Evolutionary conservation across 2,797 vertebrate genomes (phyloP), one percentile per base, ranked within the genome.

Genomic region (Mormyrops attenuatus): DNA sequence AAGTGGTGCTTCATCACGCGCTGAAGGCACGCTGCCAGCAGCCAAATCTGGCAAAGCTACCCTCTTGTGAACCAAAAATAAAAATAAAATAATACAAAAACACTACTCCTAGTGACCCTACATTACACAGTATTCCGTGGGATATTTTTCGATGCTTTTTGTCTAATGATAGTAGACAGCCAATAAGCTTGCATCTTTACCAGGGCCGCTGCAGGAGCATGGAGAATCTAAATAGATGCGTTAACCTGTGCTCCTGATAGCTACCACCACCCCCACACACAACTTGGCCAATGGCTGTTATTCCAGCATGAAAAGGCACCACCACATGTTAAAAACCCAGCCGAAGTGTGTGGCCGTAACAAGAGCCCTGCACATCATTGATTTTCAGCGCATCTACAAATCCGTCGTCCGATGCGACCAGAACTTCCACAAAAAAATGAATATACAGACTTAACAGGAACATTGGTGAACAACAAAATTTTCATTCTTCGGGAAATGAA

Each of bases 41-140:
- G 85, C 53, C 0, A 20, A 20, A 30, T 55, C 85, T 38, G 26
- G 15, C 53, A 41, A 3, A 87, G 85, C 85, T 87, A 55, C 52
- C 52, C 30, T 80, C 73, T 20, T n/a, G 73, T 80, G 73, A 38
- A 80, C 73, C 34, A 80, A 80, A 80, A 80, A 80, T 80, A 80
- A 87, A 34, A 52, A 34, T 22, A 86, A 49, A 34, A 15, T 15
- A 55, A 30, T 30, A 30, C 26, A 7, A 52, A 30, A 57, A 57
- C 49, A 50, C 13, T n/a, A 52, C n/a, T 9, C 85, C 52, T 13
- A 57, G 50, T 50, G 52, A 87, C 85, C 50, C 52, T 13, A 38
- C 85, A 52, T 87, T 38, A 55, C 52, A 41, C 15, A 30, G 30
- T 34, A 55, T 87, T 55, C 30, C 26, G 15, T 34, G 50, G 52